A percentile compares a stretch with the other conserved stretches of the same genome.
Conservation (phyloP, 2,888 invertebrate species). For the Diadegma fenestrale region DNA sequence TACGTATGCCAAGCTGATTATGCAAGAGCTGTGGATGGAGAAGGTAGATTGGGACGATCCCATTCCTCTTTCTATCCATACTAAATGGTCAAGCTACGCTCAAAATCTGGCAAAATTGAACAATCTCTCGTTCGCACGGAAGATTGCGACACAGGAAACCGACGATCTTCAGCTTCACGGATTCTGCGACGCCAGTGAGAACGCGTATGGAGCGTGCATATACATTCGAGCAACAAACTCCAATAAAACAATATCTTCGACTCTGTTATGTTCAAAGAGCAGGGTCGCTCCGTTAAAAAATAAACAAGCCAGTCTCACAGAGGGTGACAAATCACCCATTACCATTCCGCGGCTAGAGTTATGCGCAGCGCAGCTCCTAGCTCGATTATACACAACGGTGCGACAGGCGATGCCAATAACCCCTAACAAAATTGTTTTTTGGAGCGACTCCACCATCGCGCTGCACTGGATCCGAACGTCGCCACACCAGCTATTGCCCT, state of each 20-base stretch:
- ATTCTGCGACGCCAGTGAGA: too few species aligned
- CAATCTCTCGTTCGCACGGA: constrained; percentile 4
- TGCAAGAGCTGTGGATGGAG: constrained; percentile 45
- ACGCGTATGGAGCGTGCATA: too few species aligned
- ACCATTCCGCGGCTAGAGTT: too few species aligned
- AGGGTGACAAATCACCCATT: too few species aligned
- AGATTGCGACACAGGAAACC: not conserved
- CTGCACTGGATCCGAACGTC: constrained; percentile 52
- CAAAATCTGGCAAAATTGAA: not conserved
- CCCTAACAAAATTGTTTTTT: constrained; percentile 25
- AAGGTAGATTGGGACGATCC: constrained; percentile 55
- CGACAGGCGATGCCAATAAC: too few species aligned
- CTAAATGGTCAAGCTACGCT: not conserved
- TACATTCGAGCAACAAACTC: too few species aligned
- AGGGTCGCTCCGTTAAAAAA: constrained; percentile 39
- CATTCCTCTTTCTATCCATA: constrained; percentile 22
- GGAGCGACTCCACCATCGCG: constrained; percentile 58
- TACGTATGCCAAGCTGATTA: constrained; percentile 41
- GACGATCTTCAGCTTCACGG: constrained; percentile 58
- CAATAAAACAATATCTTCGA: too few species aligned
- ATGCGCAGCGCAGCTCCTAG: too few species aligned
- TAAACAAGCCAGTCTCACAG: not conserved
- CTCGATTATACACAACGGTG: too few species aligned
- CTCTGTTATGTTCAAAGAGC: too few species aligned
- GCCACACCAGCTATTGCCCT: constrained; percentile 31